Evolutionary conservation across 2,888 invertebrate genomes (phyloP), one percentile per base, ranked within the genome.

Genomic region (Salticus scenicus): DNA sequence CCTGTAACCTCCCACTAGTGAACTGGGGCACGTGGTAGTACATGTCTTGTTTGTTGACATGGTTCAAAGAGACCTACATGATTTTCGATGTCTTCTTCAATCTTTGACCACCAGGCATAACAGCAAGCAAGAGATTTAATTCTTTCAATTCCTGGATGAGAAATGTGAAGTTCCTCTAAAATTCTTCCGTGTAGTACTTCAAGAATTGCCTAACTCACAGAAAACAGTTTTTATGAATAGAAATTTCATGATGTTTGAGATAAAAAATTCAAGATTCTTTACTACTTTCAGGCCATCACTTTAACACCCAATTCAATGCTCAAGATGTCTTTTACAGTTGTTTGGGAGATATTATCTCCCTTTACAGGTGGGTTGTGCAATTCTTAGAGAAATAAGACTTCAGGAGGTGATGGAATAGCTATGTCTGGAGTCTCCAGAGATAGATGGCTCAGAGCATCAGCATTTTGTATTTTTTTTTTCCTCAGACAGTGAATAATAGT

Each of bases 401-500:
- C 37, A n/a, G 27, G 17, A n/a, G n/a, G n/a, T n/a, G n/a, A n/a
- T n/a, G n/a, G n/a, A n/a, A n/a, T n/a, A n/a, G n/a, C n/a, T n/a
- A n/a, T n/a, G n/a, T n/a, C n/a, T n/a, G n/a, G n/a, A n/a, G n/a
- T n/a, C 2, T 70, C 37, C 31, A 27, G 1, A 20, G 4, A 14
- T 2, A 37, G 37, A 24, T 33, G 31, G 33, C 70, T 70, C 4
- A 70, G 14, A 10, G 70, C 31, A 31, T 70, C 33, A 70, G 70
- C 33, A 31, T 70, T 70, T n/a, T 5, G 17, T 30, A 30, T 37
- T 31, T 31, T n/a, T n/a, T n/a, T 31, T 14, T 70, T 14, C 31
- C 70, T 2, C n/a, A 33, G 70, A 1, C 33, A 14, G 37, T 70
- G 37, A 8, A 31, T 4, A n/a, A 70, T 30, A 2, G 27, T 31